Conservation (phyloP, 2,797 vertebrate genomes). For the Coilia nasus region DNA sequence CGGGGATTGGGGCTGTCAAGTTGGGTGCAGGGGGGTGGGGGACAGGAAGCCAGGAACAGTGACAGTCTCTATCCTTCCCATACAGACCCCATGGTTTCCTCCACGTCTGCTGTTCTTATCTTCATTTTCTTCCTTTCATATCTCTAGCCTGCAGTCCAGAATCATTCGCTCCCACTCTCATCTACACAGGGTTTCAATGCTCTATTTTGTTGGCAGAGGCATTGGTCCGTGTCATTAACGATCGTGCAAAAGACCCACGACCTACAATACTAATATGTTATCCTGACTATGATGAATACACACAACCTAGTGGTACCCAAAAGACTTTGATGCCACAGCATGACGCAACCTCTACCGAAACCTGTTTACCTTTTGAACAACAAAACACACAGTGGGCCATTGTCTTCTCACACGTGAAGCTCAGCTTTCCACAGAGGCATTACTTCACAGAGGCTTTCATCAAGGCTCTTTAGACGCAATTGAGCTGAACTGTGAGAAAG, state of each 20-base stretch:
- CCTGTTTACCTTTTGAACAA: slow-evolving; percentile 11
- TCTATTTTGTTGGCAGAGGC: background rate
- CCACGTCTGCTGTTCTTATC: background rate
- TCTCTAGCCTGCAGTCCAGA: background rate
- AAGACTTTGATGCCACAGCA: background rate
- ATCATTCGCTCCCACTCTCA: background rate
- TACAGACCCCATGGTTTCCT: slow-evolving; percentile 24
- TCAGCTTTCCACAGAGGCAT: background rate
- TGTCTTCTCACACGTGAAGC: background rate
- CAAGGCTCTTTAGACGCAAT: background rate
- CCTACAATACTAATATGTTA: background rate
- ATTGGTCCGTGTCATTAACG: background rate
- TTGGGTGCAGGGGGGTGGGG: background rate
- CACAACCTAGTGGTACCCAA: background rate
- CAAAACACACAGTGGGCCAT: slow-evolving; percentile 13
- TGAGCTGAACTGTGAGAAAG: background rate
- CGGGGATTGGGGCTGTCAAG: background rate
- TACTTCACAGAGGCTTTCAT: background rate
- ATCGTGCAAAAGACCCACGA: background rate
- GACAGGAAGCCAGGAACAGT: slow-evolving; percentile 27
- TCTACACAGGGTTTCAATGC: background rate
- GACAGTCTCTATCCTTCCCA: slow-evolving; percentile 33
- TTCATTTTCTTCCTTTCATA: slow-evolving; percentile 5
- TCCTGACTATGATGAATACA: background rate
- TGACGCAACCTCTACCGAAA: slow-evolving; percentile 7